Percentiles rank a stretch among this genome's conserved stretches.
Evolutionary conservation across 2,888 invertebrate genomes (phyloP).

Genomic region (Ochlodes sylvanus): DNA sequence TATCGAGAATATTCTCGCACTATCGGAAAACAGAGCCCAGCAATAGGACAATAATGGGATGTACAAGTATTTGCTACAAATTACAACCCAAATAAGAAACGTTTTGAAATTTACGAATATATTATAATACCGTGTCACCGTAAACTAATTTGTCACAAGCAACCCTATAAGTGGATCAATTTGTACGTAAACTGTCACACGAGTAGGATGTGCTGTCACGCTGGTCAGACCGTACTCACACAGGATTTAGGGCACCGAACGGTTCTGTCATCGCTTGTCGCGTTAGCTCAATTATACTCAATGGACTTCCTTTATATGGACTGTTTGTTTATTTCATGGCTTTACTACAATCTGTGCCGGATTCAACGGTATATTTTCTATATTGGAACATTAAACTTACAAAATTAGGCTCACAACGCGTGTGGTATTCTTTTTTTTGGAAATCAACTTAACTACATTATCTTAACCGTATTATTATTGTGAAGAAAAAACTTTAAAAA

Average conservation of each 20-base stretch:
- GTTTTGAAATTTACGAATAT: too few species aligned
- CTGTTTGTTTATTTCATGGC: conserved; percentile 35
- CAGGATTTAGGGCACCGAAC: conserved; percentile 45
- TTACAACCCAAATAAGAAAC: too few species aligned
- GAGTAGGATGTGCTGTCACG: conserved; percentile 17
- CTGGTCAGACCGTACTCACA: not conserved
- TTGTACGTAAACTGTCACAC: conserved; percentile 19
- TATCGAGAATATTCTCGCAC: too few species aligned
- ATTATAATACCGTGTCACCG: too few species aligned
- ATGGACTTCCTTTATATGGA: conserved; percentile 41
- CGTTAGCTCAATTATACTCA: conserved; percentile 54
- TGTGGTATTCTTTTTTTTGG: too few species aligned
- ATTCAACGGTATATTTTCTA: conserved; percentile 1
- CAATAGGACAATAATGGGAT: too few species aligned
- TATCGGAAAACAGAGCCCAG: too few species aligned
- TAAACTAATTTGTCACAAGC: conserved; percentile 11
- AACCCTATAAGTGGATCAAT: conserved; percentile 10
- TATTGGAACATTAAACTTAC: not conserved
- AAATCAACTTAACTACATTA: too few species aligned
- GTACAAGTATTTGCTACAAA: too few species aligned
- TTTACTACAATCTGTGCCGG: not conserved
- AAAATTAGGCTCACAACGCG: not conserved
- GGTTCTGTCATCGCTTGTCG: conserved; percentile 53
- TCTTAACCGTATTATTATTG: not conserved
- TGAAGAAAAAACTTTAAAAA: too few species aligned